Base-by-base conservation (phyloP, 37 sponge, comb jelly and placozoan species). In the Axinella damicornis region DNA sequence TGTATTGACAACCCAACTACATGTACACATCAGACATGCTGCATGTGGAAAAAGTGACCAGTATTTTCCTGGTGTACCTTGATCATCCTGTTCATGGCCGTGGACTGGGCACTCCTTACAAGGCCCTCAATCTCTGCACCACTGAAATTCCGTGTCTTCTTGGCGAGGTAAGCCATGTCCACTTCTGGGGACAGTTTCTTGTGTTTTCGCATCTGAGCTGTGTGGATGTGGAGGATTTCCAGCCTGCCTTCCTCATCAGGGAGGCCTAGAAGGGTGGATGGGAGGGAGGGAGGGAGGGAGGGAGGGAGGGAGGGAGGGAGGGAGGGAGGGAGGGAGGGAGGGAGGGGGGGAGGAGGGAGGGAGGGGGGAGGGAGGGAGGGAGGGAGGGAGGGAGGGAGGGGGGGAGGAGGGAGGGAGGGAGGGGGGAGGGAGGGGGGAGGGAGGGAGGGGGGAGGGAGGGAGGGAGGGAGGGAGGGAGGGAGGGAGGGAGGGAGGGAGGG, bases 41-140 rank as follows among this genome's bases (percentile, higher is more conserved):
- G 63, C 12, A n/a, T n/a, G n/a, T n/a, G n/a, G n/a, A n/a, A n/a
- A n/a, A n/a, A 19, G 57, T 56, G 57, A 19, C 18, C 57, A n/a
- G n/a, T n/a, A n/a, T n/a, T n/a, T n/a, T n/a, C n/a, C n/a, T n/a
- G n/a, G n/a, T 81, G 14, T 0, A 91, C 92, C 80, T 96, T 90
- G 72, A 97, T 88, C 5, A 86, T 70, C n/a, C 83, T 83, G 61
- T 99, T 95, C 92, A 99, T 95, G 75, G 98, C 94, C 13, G 91
- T 93, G 55, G 94, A 57, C 58, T 84, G 87, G 21, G 99, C 99
- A 64, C 92, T 87, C 2, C 97, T 70, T 0, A 99, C 98, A 4
- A 99, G 83, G 1, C 99, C 97, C 69, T 99, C 99, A 14, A 99
- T 65, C 78, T 99, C 99, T 30, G 99, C 99, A 34, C 99, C 99